A percentile compares a stretch with the other conserved stretches of the same genome.
Evolutionary conservation across 2,888 invertebrate species (phyloP).

Genomic region (Stegana nigrithorax): DNA sequence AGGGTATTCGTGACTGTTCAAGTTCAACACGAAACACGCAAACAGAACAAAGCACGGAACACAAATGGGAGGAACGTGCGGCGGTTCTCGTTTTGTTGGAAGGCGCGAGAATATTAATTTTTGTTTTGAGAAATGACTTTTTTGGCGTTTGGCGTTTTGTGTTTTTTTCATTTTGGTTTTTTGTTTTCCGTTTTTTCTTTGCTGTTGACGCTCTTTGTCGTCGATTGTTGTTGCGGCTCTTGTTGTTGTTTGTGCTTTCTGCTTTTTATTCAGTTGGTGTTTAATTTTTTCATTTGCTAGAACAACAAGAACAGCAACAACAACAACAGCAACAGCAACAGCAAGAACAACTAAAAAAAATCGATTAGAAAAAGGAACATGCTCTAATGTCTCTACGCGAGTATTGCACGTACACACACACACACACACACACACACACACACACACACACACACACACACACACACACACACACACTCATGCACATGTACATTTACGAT

Average conservation of each 20-base stretch:
- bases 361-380: slow-evolving; percentile 46
- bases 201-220: background rate
- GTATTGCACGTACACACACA: too few relatives aligned
- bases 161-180: background rate
- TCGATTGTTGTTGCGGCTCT: background rate
- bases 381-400: too few relatives aligned
- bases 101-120: slow-evolving; percentile 24
- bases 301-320: slow-evolving; percentile 21
- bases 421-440: background rate
- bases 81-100: slow-evolving; percentile 12
- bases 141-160: slow-evolving; percentile 6
- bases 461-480: background rate
- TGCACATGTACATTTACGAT: too few relatives aligned
- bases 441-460: background rate
- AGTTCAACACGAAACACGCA: too few relatives aligned
- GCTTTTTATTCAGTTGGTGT: slow-evolving; percentile 8
- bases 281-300: slow-evolving; percentile 17
- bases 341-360: slow-evolving; percentile 37
- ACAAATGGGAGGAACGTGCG: slow-evolving; percentile 31
- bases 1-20: too few relatives aligned
- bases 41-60: too few relatives aligned
- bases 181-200: slow-evolving; percentile 7
- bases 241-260: too few relatives aligned
- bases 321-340: slow-evolving; percentile 1
- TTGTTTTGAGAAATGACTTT: slow-evolving; percentile 28